Percentiles rank a stretch among this genome's conserved stretches.
Evolutionary conservation across 1,140 invertebrate genomes (phyloP).

Genomic region (Temnothorax longispinosus): DNA sequence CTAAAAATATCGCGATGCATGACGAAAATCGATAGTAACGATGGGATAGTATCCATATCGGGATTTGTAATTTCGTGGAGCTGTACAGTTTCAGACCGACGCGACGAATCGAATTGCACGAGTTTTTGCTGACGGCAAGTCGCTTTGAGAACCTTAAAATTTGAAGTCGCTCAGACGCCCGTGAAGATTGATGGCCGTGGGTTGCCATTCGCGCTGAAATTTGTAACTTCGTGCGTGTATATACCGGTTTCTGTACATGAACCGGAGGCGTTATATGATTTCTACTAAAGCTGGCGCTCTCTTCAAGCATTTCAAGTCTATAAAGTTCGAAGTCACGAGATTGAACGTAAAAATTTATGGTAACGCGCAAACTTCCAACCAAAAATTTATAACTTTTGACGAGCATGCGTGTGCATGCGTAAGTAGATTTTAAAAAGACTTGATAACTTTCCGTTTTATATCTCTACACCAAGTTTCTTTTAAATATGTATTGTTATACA

Average conservation of each 20-base stretch:
- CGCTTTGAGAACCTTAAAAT: constrained; percentile 39
- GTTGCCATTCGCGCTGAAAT: constrained; percentile 33
- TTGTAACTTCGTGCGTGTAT: constrained; percentile 41
- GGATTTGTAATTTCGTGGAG: constrained; percentile 27
- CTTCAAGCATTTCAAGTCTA: constrained; percentile 31
- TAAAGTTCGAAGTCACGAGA: constrained; percentile 20
- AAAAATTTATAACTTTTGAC: constrained; percentile 35
- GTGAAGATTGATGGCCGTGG: constrained; percentile 29
- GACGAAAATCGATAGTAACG: not conserved
- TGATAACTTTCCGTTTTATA: not conserved
- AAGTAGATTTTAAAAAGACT: constrained; percentile 11
- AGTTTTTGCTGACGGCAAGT: constrained; percentile 46
- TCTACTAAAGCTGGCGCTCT: not conserved
- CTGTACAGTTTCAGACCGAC: not conserved
- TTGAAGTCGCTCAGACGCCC: constrained; percentile 25
- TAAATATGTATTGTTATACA: not conserved
- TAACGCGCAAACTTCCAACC: constrained; percentile 24
- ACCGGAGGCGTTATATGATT: constrained; percentile 28
- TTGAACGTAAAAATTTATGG: constrained; percentile 44
- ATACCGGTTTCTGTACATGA: not conserved
- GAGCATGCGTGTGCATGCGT: not conserved
- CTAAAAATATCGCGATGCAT: not conserved
- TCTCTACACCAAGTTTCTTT: not conserved
- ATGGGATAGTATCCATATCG: not conserved
- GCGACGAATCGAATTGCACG: not conserved